Percentiles rank a stretch among this genome's conserved stretches.
These are phyloP conservation scores for Pan troglodytes DNA, from an alignment of 2,113 vertebrate genomes.

Conservation along the genomic window NHGRI_mPanTro3-v2.1_pri NC_072410.2:103908501-103909000, in stretches of 20 bases:
- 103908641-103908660: background rate
- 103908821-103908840: background rate
- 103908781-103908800: background rate
- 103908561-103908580: background rate
- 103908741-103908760: background rate
- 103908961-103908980: conserved; percentile 73
- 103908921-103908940: conserved; percentile 69
- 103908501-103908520: background rate
- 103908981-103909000: conserved; percentile 79
- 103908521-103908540: background rate
- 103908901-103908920: conserved; percentile 67
- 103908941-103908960: conserved; percentile 70
- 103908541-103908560: background rate
- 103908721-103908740: background rate
- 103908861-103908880: background rate
- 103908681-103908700: background rate
- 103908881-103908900: conserved; percentile 68
- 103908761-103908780: background rate
- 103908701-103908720: background rate
- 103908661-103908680: background rate
- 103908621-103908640: too few relatives aligned
- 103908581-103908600: background rate
- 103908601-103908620: background rate
- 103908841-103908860: background rate
- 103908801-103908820: background rate